Evolutionary conservation across 1,140 invertebrate genomes (phyloP), one percentile per base, ranked within the genome.

Genomic region (Cyphomyrmex costatus): DNA sequence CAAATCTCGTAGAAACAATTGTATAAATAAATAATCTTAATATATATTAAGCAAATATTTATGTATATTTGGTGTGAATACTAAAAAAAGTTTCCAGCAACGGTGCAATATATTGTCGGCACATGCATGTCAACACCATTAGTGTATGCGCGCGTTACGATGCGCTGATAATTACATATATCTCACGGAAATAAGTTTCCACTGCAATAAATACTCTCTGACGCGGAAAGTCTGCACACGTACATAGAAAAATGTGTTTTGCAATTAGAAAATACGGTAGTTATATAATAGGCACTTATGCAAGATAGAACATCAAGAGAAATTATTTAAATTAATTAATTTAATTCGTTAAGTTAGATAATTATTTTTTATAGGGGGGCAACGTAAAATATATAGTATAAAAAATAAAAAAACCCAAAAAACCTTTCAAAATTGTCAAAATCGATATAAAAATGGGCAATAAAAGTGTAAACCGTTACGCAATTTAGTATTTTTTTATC

Each of bases 121-220:
- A 56, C 49, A 33, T 36, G 49, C 30, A 3, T 42, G 30, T 19
- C 51, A 61, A 14, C 42, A 66, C 46, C 46, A 80, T 68, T 42
- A 80, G 21, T 10, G 30, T n/a, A 12, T 42, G 36, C 36, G 10
- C 36, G 36, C 2, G 61, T 19, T 65, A 65, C 60, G 42, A 66
- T 78, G 42, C 30, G 3, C 5, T 80, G 65, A 70, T 80, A 79
- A 80, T 80, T 82, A 24, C n/a, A 53, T 53, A 70, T 56, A 80
- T 80, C 33, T 46, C 6, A 24, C 24, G 65, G 30, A 56, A 82
- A 82, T 71, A 82, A 71, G 16, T 82, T 82, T 82, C 51, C 78
- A 51, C 65, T 16, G 21, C 19, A 70, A 70, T 82, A 82, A 82
- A 71, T 82, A 70, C 30, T 71, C 33, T 7, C 2, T 14, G 65